Conservation (phyloP, 2,113 vertebrate genomes). For the Dromas ardeola region DNA sequence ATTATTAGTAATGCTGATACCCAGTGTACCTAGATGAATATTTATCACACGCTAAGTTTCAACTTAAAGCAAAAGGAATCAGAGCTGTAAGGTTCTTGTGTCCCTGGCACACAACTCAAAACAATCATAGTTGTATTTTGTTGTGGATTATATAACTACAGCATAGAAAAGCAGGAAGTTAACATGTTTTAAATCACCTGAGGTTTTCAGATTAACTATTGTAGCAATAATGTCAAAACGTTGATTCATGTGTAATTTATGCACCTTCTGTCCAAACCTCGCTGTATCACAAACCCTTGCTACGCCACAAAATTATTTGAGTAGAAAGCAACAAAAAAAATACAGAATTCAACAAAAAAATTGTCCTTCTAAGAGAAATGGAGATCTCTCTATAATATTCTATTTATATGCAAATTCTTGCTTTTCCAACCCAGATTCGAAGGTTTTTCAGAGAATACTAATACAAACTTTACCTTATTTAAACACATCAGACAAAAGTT, state of each 20-base stretch:
- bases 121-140: not conserved
- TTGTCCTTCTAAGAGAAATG: not conserved
- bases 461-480: constrained; percentile 14
- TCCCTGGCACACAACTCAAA: accelerated
- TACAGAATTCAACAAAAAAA: not conserved
- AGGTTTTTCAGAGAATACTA: constrained; percentile 32
- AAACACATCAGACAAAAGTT: not conserved
- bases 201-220: not conserved
- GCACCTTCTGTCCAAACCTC: not conserved
- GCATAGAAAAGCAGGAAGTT: not conserved
- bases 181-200: not conserved
- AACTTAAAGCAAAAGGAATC: not conserved
- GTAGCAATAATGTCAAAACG: not conserved
- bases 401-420: constrained; percentile 62
- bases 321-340: not conserved
- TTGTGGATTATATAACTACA: not conserved
- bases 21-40: not conserved
- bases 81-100: not conserved
- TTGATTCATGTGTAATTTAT: not conserved
- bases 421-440: constrained; percentile 5
- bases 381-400: constrained; percentile 17
- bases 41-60: not conserved
- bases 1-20: not conserved
- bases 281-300: not conserved
- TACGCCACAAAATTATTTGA: not conserved